These are phyloP conservation scores for Cydia strobilella DNA, from an alignment of 1,140 invertebrate species.

Conservation along the genomic window DNA sequence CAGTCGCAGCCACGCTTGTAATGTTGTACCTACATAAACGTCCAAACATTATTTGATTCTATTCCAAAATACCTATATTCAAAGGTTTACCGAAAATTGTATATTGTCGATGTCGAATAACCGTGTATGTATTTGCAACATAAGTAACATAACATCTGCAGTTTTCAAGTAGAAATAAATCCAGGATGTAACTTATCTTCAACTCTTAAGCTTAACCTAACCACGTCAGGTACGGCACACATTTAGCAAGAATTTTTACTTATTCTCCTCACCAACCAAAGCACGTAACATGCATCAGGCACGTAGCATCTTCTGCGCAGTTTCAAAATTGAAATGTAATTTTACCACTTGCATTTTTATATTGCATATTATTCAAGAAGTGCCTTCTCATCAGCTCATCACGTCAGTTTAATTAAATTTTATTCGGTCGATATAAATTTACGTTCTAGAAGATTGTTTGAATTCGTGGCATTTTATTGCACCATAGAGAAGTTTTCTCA, in stretches of 20 bases:
- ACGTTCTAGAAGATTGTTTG: conserved; percentile 13
- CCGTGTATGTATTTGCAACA: not conserved
- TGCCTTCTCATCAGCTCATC: not conserved
- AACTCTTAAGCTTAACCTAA: not conserved
- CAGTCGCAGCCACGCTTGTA: too few relatives aligned
- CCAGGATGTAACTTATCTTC: not conserved
- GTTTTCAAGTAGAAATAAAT: not conserved
- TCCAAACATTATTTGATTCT: too few relatives aligned
- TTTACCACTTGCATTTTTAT: conserved; percentile 7
- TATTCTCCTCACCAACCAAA: not conserved
- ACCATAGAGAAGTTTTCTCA: not conserved
- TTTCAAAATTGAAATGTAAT: not conserved
- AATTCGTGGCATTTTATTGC: not conserved
- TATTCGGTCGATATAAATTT: not conserved
- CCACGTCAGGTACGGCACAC: conserved; percentile 2
- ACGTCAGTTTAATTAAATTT: conserved; percentile 14
- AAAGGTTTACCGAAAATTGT: too few relatives aligned
- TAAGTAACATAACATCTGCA: not conserved
- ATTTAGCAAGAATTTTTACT: conserved; percentile 7
- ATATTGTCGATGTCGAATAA: too few relatives aligned
- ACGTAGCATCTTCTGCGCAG: not conserved
- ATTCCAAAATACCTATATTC: too few relatives aligned
- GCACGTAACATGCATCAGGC: conserved; percentile 10
- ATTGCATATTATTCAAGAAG: conserved; percentile 14
- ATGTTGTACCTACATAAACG: too few relatives aligned